Percentiles rank a stretch among this genome's conserved stretches.
Conservation (phyloP, 2,888 invertebrate species). For the Meganola albula region DNA sequence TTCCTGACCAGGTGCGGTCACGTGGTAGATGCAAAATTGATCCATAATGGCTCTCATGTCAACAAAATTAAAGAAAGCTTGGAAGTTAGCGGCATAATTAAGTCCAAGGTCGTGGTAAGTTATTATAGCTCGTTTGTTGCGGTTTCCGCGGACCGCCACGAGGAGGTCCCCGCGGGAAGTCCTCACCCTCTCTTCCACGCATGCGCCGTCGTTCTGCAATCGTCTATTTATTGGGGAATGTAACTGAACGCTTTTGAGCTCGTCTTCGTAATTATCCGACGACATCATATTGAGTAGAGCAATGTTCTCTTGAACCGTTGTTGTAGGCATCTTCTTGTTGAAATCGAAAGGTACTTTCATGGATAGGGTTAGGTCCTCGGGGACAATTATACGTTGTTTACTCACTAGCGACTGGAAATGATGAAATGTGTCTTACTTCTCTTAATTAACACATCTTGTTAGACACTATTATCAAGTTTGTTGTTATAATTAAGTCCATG, state of each 20-base stretch:
- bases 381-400: slow-evolving; percentile 19
- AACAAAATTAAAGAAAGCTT: slow-evolving; percentile 95
- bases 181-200: slow-evolving; percentile 86
- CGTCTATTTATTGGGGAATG: slow-evolving; percentile 88
- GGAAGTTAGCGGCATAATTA: slow-evolving; percentile 96
- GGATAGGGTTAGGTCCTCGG: slow-evolving; percentile 20
- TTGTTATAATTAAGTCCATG: slow-evolving; percentile 44
- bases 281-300: slow-evolving; percentile 81
- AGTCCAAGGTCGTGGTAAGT: slow-evolving; percentile 99
- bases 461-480: slow-evolving; percentile 42
- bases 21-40: slow-evolving; percentile 98
- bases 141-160: slow-evolving; percentile 96
- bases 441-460: slow-evolving; percentile 46
- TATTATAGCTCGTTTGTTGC: slow-evolving; percentile 93
- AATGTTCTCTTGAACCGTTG: slow-evolving; percentile 65
- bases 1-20: slow-evolving; percentile 99
- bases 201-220: slow-evolving; percentile 72
- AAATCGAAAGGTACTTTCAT: slow-evolving; percentile 34
- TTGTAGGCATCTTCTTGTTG: slow-evolving; percentile 56
- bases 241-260: slow-evolving; percentile 92
- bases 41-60: slow-evolving; percentile 93
- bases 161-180: slow-evolving; percentile 94
- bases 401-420: slow-evolving; percentile 14
- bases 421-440: slow-evolving; percentile 31
- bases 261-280: slow-evolving; percentile 92